Evolutionary conservation across 2,797 vertebrate species (phyloP).

Genomic region (Alfaro cultratus): DNA sequence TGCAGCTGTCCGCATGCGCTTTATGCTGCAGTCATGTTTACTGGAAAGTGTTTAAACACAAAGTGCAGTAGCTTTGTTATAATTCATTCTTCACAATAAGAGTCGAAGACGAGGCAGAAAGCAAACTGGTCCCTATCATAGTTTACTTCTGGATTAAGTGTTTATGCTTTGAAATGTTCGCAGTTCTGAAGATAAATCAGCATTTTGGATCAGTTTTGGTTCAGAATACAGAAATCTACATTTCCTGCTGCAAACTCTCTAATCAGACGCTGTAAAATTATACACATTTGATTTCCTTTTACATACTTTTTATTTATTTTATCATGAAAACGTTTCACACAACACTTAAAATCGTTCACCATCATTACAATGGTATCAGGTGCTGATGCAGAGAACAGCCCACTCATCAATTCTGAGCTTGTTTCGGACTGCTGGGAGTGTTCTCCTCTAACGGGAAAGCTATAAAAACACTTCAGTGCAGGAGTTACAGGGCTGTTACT

Average conservation of each 20-base stretch:
- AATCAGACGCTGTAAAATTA: background rate
- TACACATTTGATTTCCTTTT: slow-evolving; percentile 4
- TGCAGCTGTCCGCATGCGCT: slow-evolving; percentile 63
- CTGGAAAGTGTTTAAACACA: slow-evolving; percentile 52
- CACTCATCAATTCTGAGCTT: background rate
- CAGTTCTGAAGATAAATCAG: background rate
- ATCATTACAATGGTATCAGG: background rate
- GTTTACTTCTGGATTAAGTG: background rate
- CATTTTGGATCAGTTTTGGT: background rate
- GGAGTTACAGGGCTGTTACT: slow-evolving; percentile 4
- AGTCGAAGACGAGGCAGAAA: background rate
- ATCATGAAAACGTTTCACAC: slow-evolving; percentile 13
- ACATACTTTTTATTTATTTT: slow-evolving; percentile 15
- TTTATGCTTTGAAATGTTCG: background rate
- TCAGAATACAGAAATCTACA: slow-evolving; percentile 1
- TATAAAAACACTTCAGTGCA: slow-evolving; percentile 13
- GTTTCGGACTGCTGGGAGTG: background rate
- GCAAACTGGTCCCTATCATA: background rate
- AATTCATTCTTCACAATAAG: background rate
- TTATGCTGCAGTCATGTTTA: slow-evolving; percentile 48
- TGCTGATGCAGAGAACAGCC: background rate
- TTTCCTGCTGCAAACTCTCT: background rate
- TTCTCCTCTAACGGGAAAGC: slow-evolving; percentile 1
- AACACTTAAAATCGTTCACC: slow-evolving; percentile 4
- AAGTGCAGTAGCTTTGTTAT: too few relatives aligned